Percentiles rank a stretch among this genome's conserved stretches.
Conservation (phyloP, 2,888 invertebrate species). For the Synergus gifuensis region DNA sequence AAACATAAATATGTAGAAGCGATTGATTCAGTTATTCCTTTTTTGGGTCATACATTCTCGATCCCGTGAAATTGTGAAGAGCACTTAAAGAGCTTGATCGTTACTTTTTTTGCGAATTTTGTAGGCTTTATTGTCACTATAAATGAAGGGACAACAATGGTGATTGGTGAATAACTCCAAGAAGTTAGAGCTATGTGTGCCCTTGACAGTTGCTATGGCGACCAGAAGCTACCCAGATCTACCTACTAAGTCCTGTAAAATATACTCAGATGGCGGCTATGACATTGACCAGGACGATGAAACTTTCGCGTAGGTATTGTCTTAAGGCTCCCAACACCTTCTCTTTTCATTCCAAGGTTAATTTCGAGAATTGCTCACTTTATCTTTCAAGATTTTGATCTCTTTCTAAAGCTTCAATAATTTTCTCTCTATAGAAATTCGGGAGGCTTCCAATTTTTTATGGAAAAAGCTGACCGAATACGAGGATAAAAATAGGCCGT, state of each 20-base stretch:
- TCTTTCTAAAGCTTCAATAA: background rate
- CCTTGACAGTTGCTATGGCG: slow-evolving; percentile 15
- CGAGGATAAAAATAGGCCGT: too few relatives aligned
- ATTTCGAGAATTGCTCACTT: background rate
- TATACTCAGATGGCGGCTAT: background rate
- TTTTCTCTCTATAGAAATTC: background rate
- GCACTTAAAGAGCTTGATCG: slow-evolving; percentile 3
- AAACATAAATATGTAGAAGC: background rate
- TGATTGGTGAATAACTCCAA: background rate
- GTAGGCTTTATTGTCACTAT: background rate
- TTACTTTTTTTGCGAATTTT: slow-evolving; percentile 23
- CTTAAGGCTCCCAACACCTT: background rate
- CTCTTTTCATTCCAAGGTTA: background rate
- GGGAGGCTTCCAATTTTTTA: background rate
- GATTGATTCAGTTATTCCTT: background rate
- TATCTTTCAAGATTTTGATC: background rate
- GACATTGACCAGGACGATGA: background rate
- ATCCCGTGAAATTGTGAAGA: background rate
- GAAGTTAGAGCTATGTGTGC: slow-evolving; percentile 7
- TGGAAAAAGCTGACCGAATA: too few relatives aligned
- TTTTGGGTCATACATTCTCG: background rate
- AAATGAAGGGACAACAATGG: background rate
- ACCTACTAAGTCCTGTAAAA: slow-evolving; percentile 10
- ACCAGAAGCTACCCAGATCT: slow-evolving; percentile 13
- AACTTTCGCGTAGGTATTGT: slow-evolving; percentile 1